A percentile compares a stretch with the other conserved stretches of the same genome.
Evolutionary conservation across 2,113 vertebrate genomes (phyloP).

Genomic region (Nerophis lumbriciformis): DNA sequence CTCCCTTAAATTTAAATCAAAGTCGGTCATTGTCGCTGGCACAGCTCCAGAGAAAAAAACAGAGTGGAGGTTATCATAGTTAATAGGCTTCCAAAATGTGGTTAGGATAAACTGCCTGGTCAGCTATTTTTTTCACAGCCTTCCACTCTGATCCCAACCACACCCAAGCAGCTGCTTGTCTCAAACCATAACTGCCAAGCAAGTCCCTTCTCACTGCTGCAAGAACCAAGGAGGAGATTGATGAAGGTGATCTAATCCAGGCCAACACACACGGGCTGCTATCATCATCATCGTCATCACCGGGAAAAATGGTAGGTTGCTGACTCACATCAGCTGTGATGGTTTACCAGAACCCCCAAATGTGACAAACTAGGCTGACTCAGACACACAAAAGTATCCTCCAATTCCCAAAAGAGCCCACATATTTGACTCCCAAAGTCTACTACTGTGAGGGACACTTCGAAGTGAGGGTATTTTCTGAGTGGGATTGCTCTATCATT

Average conservation of each 20-base stretch:
- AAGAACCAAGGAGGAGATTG: not conserved
- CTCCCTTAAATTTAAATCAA: conserved; percentile 11
- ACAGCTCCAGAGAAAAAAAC: conserved; percentile 13
- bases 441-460: not conserved
- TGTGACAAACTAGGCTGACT: conserved; percentile 43
- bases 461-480: not conserved
- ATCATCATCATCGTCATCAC: conserved; percentile 25
- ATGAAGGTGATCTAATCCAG: conserved; percentile 6
- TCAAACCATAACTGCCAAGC: conserved; percentile 5
- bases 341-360: conserved; percentile 47
- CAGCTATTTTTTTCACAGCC: conserved; percentile 36
- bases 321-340: conserved; percentile 48
- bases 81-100: conserved; percentile 34
- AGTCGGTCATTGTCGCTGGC: conserved; percentile 5
- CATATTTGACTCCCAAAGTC: conserved; percentile 8
- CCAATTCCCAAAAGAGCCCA: conserved; percentile 46
- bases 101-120: conserved; percentile 35
- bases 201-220: conserved; percentile 9
- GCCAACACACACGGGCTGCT: not conserved
- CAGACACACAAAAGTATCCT: conserved; percentile 31
- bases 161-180: conserved; percentile 23
- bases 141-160: conserved; percentile 19
- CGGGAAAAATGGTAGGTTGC: conserved; percentile 48
- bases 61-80: conserved; percentile 16
- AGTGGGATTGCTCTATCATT: too few relatives aligned